Base-by-base conservation (phyloP, 2,113 vertebrate species). In the Alosa alosa region DNA sequence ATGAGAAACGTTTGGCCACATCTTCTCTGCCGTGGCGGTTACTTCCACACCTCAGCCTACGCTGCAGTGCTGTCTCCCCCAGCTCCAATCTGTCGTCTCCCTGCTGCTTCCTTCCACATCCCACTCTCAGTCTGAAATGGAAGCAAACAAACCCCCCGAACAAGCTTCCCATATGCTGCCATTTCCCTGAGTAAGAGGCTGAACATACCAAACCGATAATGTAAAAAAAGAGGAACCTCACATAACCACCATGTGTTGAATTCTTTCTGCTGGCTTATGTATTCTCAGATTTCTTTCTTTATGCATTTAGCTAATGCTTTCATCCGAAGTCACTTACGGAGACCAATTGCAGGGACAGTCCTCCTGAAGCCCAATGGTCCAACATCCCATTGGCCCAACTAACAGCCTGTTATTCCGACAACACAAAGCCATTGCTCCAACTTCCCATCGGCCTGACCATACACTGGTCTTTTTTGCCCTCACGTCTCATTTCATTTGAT, bases 11-110 rank as follows among this genome's bases (percentile, higher is more conserved):
- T 36, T 15, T 39, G 13, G 3, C 15, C 13, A 78, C 15, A 13
- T 78, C 31, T 31, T 11, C 72, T 17, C 15, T 17, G 50, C 11
- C 72, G 15, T 39, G 72, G 3, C 13, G 31, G 36, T 36, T 39
- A 15, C 31, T 78, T 78, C 72, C 72, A 78, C 72, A 78, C 72
- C 72, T 78, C 36, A 4, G 72, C 72, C 72, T 78, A 78, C 31
- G 72, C 72, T 17, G 10, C 72, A 17, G 72, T 36, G 13, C 72
- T 39, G 72, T 39, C 36, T 78, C 72, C 36, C 50, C 11, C 72
- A 78, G 72, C 31, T 15, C 15, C 72, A 78, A 39, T 39, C 72
- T 78, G 72, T 15, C 72, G 13, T 41, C 72, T 78, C 72, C 72
- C 72, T 36, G 31, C 36, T 39, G 25, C 25, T 78, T 36, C 25